Evolutionary conservation across 2,113 vertebrate genomes (phyloP).

Genomic region (Periophthalmodon schlosseri): DNA sequence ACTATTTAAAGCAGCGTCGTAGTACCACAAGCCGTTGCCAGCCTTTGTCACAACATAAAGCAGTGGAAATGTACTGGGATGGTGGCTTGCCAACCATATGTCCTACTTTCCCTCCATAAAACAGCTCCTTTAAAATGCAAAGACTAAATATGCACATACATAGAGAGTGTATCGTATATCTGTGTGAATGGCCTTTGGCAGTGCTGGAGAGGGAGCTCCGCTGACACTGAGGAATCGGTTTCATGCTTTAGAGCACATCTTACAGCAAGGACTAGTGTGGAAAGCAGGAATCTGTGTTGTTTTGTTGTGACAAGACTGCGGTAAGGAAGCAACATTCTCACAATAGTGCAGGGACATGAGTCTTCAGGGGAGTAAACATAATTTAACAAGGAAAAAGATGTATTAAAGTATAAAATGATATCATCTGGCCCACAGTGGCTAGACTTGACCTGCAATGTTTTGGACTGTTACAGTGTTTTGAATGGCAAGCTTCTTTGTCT

Average conservation of each 20-base stretch:
- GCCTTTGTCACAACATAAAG: not conserved
- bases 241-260: slow-evolving; percentile 2
- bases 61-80: not conserved
- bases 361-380: too few relatives aligned
- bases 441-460: too few relatives aligned
- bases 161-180: not conserved
- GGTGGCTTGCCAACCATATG: not conserved
- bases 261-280: not conserved
- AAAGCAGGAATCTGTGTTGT: not conserved
- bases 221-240: not conserved
- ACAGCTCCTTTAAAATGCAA: not conserved
- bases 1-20: not conserved
- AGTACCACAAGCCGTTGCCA: not conserved
- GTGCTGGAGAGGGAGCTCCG: not conserved
- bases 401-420: too few relatives aligned
- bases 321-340: not conserved
- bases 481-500: too few relatives aligned
- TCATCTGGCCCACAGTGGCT: too few relatives aligned
- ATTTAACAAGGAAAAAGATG: not conserved
- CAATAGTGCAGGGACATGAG: not conserved
- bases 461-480: too few relatives aligned
- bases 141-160: not conserved
- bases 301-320: not conserved
- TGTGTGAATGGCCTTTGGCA: not conserved
- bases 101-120: not conserved